A percentile compares a stretch with the other conserved stretches of the same genome.
Conservation (phyloP, 64 coral and sea anemone species). For the Catalaphyllia jardinei region DNA sequence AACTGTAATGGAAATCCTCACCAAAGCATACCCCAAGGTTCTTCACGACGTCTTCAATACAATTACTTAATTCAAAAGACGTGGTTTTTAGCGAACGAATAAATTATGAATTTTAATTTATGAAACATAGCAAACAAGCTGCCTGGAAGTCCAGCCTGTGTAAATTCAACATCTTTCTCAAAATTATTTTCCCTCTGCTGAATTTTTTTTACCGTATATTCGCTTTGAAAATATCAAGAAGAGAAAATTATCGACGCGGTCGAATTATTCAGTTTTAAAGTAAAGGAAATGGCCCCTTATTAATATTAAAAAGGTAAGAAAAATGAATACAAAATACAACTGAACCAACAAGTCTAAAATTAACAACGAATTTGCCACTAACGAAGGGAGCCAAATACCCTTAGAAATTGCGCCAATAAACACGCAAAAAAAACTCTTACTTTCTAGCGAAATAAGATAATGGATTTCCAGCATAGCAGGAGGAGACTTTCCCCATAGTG, state of each 20-base stretch:
- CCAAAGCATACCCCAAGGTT: not conserved
- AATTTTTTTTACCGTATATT: not conserved
- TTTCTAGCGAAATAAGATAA: not conserved
- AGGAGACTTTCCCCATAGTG: not conserved
- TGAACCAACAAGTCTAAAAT: conserved; percentile 44
- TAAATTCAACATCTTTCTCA: not conserved
- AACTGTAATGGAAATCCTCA: conserved; percentile 20
- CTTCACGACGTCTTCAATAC: conserved; percentile 15
- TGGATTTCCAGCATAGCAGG: not conserved
- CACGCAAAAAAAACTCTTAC: not conserved
- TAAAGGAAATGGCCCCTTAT: conserved; percentile 39
- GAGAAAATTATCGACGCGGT: conserved; percentile 20
- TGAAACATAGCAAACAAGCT: conserved; percentile 9
- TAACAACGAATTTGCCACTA: conserved; percentile 19
- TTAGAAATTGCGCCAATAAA: not conserved
- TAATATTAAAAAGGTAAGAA: conserved; percentile 35
- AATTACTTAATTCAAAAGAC: conserved; percentile 41
- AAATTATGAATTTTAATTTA: conserved; percentile 50
- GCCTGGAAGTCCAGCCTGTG: not conserved
- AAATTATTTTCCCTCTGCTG: conserved; percentile 3
- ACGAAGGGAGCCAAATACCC: not conserved
- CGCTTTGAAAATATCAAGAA: not conserved
- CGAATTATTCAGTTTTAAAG: conserved; percentile 17
- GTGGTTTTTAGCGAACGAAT: conserved; percentile 44
- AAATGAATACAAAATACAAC: conserved; percentile 33